Conservation (phyloP, 1,140 invertebrate genomes). For the Leptinotarsa defecta region DNA sequence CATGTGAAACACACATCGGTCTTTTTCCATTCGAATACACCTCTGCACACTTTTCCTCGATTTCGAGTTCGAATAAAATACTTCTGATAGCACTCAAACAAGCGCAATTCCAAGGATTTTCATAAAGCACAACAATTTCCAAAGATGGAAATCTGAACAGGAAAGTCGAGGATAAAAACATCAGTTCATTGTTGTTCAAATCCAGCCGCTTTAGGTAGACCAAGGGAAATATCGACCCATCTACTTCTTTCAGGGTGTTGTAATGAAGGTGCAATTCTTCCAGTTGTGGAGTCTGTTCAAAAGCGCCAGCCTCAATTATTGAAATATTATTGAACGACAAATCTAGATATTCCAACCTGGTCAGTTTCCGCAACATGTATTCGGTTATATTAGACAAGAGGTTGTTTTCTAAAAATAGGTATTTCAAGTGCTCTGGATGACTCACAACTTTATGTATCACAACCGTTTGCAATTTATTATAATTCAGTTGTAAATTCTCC, state of each 20-base stretch:
- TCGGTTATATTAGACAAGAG: slow-evolving; percentile 24
- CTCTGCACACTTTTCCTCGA: slow-evolving; percentile 27
- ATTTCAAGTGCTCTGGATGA: slow-evolving; percentile 6
- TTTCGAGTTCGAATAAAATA: slow-evolving; percentile 25
- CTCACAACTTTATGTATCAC: slow-evolving; percentile 11
- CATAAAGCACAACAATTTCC: slow-evolving; percentile 25
- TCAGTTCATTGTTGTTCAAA: slow-evolving; percentile 33
- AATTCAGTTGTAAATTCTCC: slow-evolving; percentile 21
- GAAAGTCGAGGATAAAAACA: slow-evolving; percentile 31
- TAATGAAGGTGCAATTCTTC: slow-evolving; percentile 17
- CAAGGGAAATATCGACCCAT: slow-evolving; percentile 25
- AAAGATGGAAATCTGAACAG: slow-evolving; percentile 25
- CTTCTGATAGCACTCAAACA: slow-evolving; percentile 29
- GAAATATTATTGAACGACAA: slow-evolving; percentile 29
- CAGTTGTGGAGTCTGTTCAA: slow-evolving; percentile 25
- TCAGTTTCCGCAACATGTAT: background rate
- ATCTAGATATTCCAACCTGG: slow-evolving; percentile 30
- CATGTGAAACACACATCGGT: slow-evolving; percentile 30
- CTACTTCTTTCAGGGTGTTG: slow-evolving; percentile 25
- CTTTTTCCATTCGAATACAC: slow-evolving; percentile 30
- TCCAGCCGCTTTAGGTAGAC: slow-evolving; percentile 20
- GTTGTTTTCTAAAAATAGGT: slow-evolving; percentile 30
- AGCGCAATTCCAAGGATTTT: slow-evolving; percentile 40
- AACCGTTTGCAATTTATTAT: slow-evolving; percentile 29
- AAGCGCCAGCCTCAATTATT: slow-evolving; percentile 14